Base-by-base conservation (phyloP, 1,140 invertebrate genomes). In the Atta colombica region DNA sequence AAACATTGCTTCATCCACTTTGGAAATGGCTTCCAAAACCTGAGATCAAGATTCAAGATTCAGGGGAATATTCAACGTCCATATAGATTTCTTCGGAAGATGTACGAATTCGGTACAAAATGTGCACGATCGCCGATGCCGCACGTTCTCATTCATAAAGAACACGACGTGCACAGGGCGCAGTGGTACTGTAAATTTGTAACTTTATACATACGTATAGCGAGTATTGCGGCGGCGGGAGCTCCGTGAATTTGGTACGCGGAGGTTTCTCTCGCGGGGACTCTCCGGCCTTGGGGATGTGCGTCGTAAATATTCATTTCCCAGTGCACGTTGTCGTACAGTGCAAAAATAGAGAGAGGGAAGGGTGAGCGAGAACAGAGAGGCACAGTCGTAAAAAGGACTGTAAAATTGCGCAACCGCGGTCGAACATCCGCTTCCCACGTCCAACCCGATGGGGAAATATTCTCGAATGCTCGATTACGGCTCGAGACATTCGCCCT, bases 231-330 rank as follows among this genome's bases (percentile, higher is more conserved):
- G 51, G 51, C 45, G 51, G 55, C 60, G 55, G 72, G 60, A 74
- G 55, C 35, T 49, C 66, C 77, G 88, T 89, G 88, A 89, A 90
- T 89, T 89, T 51, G 31, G 74, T 63, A 55, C 55, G 45, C 74
- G 60, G n/a, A n/a, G 21, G 72, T 58, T 61, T 14, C 71, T 39
- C 35, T 6, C 77, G 65, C 69, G 55, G 71, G 63, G 58, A 53
- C 61, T 35, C 21, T 55, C 60, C 21, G 49, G 61, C 53, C 39
- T 68, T 14, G 28, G 53, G 60, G 60, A 88, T 69, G 60, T 49
- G 35, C 39, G 18, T 72, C 75, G 86, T 90, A 89, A 90, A 90
- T 90, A 89, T 87, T 87, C 89, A 87, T 90, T 84, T 87, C 31
- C 51, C 60, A 16, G 25, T 28, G 25, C 77, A 60, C 68, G 55